Evolutionary conservation across 2,888 invertebrate species (phyloP).

Genomic region (Heliconius ismenius): DNA sequence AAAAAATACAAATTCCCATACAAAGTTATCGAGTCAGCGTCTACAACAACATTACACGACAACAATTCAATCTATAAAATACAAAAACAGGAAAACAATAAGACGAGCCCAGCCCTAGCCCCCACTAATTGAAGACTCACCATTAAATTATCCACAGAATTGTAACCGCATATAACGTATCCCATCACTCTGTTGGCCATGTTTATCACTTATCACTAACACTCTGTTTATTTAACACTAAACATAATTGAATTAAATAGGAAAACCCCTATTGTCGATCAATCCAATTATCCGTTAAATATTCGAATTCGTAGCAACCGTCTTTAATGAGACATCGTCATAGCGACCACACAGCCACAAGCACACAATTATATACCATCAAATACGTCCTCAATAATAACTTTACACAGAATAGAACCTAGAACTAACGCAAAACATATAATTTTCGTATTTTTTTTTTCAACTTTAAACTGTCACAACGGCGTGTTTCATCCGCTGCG

Average conservation of each 20-base stretch:
- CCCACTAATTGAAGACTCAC: conserved; percentile 60
- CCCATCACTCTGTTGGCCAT: conserved; percentile 81
- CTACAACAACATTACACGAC: not conserved
- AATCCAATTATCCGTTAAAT: conserved; percentile 37
- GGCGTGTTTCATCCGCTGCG: conserved; percentile 52
- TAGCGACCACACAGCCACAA: not conserved
- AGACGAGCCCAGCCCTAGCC: not conserved
- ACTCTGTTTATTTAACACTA: conserved; percentile 23
- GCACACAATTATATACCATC: not conserved
- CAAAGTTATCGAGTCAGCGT: not conserved
- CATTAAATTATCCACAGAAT: conserved; percentile 81
- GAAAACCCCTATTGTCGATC: not conserved
- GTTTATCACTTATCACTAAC: conserved; percentile 27
- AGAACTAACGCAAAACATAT: not conserved
- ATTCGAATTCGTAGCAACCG: conserved; percentile 31
- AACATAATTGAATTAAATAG: not conserved
- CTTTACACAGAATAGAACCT: not conserved
- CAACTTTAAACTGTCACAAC: conserved; percentile 22
- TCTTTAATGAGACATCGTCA: not conserved
- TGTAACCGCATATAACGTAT: conserved; percentile 83
- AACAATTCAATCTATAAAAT: not conserved
- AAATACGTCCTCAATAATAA: not conserved
- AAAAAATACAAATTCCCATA: too few relatives aligned
- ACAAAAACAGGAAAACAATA: conserved; percentile 26
- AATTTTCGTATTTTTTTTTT: not conserved